Conservation (phyloP, 2,113 vertebrate genomes). For the Erythrocebus patas region DNA sequence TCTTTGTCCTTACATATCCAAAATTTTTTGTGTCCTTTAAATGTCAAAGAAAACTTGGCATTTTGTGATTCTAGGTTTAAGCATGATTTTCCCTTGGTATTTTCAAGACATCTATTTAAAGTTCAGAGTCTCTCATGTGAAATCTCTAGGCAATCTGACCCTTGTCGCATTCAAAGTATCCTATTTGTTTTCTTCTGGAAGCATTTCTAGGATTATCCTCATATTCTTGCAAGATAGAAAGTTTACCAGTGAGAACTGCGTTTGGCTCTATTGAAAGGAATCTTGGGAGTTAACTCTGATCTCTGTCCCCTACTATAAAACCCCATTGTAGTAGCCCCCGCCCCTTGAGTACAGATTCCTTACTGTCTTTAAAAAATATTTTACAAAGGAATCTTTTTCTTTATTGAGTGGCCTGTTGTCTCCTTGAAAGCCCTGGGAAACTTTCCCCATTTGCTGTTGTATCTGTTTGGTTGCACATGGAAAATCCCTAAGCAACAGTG, state of each 20-base stretch:
- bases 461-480: neutral
- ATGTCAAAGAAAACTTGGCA: neutral
- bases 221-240: neutral
- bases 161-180: neutral
- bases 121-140: neutral
- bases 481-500: neutral
- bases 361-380: neutral
- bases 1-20: neutral
- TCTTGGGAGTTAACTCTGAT: no score
- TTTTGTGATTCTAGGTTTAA: neutral
- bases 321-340: accelerated
- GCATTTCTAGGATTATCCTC: neutral
- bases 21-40: neutral
- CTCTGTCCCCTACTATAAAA: neutral
- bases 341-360: neutral
- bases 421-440: neutral
- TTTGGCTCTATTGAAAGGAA: neutral
- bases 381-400: neutral
- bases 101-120: neutral
- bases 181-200: neutral
- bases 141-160: neutral
- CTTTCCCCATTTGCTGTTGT: neutral
- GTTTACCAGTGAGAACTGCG: neutral
- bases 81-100: neutral
- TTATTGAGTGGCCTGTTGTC: neutral